A percentile compares a stretch with the other conserved stretches of the same genome.
Evolutionary conservation across 2,797 vertebrate species (phyloP).

Genomic region (Otus scops): DNA sequence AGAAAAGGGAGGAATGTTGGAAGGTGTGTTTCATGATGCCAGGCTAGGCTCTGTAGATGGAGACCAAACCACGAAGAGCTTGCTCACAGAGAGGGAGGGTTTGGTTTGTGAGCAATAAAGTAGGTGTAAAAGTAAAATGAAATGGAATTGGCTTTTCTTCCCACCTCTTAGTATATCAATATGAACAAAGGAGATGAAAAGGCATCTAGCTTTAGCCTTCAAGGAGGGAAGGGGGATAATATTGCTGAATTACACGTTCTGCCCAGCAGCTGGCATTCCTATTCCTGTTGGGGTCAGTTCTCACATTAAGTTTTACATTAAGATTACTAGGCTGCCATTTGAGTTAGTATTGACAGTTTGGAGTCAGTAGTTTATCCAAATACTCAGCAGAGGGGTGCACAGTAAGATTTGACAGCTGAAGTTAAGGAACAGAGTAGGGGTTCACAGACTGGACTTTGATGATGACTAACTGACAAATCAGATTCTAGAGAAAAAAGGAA

Average conservation of each 20-base stretch:
- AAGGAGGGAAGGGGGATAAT: neutral
- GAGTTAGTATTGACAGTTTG: neutral
- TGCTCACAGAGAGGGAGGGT: neutral
- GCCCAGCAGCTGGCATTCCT: neutral
- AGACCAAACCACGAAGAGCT: neutral
- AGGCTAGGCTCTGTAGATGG: neutral
- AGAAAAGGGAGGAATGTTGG: neutral
- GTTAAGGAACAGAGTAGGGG: neutral
- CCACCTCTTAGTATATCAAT: neutral
- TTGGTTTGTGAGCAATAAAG: neutral
- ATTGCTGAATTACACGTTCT: neutral
- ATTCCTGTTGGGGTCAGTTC: accelerated
- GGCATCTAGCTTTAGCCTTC: neutral
- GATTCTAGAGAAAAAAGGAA: neutral
- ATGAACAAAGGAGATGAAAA: neutral
- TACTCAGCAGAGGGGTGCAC: neutral
- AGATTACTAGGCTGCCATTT: neutral
- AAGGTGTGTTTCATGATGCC: neutral
- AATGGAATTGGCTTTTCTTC: neutral
- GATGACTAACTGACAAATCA: neutral
- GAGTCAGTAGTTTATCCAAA: neutral
- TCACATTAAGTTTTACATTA: neutral
- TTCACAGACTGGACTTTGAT: neutral
- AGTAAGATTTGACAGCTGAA: neutral
- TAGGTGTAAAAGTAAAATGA: neutral